Percentiles rank a stretch among this genome's conserved stretches.
Evolutionary conservation across 2,888 invertebrate genomes (phyloP).

Genomic region (Branchipolynoe longqiensis): DNA sequence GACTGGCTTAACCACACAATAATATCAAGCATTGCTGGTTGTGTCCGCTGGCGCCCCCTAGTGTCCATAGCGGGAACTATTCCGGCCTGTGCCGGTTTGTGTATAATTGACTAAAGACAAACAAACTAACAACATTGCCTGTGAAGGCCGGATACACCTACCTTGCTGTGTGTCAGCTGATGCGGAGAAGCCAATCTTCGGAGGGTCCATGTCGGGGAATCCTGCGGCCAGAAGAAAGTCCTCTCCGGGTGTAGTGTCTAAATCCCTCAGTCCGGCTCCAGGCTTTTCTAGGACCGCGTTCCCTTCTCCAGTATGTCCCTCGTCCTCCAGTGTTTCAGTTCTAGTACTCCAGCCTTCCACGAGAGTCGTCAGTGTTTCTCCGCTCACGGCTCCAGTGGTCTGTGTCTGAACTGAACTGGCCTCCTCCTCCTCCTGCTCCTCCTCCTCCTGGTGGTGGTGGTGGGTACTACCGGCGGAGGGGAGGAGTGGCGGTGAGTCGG

Average conservation of each 20-base stretch:
- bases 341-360: conserved; percentile 21
- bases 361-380: background rate
- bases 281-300: too few species aligned
- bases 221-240: background rate
- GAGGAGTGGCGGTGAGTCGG: background rate
- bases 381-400: background rate
- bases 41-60: conserved; percentile 21
- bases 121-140: too few species aligned
- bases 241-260: background rate
- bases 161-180: background rate
- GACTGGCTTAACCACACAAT: too few species aligned
- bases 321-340: background rate
- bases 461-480: background rate
- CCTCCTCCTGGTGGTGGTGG: background rate
- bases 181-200: too few species aligned
- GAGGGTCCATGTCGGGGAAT: background rate
- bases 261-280: too few species aligned
- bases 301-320: background rate
- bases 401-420: background rate
- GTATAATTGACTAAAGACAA: too few species aligned
- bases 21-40: background rate
- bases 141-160: too few species aligned
- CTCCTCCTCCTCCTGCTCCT: background rate
- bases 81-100: background rate
- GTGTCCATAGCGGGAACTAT: background rate